These are phyloP conservation scores for Ovis aries DNA, from an alignment of 2,113 vertebrate genomes.

Conservation along the genomic window DNA sequence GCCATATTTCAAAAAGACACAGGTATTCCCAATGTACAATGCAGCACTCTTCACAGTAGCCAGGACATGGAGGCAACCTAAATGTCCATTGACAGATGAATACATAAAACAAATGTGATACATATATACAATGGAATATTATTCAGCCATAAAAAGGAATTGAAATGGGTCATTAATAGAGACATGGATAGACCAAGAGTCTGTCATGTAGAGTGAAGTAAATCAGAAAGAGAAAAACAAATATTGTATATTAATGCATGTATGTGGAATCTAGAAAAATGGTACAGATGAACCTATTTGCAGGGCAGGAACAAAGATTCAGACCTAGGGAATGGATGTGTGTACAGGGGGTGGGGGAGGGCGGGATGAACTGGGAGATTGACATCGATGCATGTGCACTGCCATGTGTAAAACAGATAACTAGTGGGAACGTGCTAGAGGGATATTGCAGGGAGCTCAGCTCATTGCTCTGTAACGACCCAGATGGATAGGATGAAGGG, in stretches of 20 bases:
- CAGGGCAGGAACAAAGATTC: neutral
- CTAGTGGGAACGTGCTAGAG: neutral
- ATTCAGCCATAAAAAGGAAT: neutral
- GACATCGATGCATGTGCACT: neutral
- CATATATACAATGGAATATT: neutral
- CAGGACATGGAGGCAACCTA: neutral
- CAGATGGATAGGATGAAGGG: neutral
- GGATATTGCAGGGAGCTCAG: neutral
- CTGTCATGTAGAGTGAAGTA: neutral
- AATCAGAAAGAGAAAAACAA: neutral
- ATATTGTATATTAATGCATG: neutral
- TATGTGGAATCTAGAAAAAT: neutral
- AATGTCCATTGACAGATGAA: neutral
- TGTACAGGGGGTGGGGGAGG: neutral
- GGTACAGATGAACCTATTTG: neutral
- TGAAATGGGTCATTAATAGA: neutral
- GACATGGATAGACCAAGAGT: neutral
- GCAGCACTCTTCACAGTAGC: neutral
- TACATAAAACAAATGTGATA: neutral
- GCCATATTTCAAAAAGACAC: neutral
- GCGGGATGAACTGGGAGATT: neutral
- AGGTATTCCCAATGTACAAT: neutral
- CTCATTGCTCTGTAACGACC: neutral
- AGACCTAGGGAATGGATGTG: neutral
- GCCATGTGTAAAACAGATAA: neutral